Evolutionary conservation across 2,888 invertebrate genomes (phyloP), one percentile per base, ranked within the genome.

Genomic region (Cephus rjabovi): DNA sequence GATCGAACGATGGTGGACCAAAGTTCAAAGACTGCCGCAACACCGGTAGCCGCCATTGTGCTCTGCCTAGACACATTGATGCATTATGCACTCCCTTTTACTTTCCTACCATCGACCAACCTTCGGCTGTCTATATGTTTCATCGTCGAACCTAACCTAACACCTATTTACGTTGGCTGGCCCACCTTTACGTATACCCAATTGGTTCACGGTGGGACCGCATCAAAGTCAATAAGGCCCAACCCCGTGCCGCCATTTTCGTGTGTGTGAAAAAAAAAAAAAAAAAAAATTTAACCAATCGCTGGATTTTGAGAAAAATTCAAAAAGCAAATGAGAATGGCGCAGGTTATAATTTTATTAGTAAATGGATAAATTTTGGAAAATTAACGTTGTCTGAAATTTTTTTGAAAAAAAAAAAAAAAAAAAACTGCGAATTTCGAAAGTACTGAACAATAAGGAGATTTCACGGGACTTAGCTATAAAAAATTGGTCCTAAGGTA

Each of bases 401-500:
- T 56, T 23, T 23, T 56, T 56, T 0, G 1, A 30, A 30, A 30
- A 30, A 30, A 30, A 30, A 30, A 30, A 30, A 30, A 30, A 30
- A 30, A 30, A 30, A 30, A 30, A 30, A 30, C 40, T 40, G 15
- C 56, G 9, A 56, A 9, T 56, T 56, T 56, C 9, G 56, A 56
- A 56, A 56, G 56, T 56, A 9, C 56, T 6, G 56, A 9, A 56
- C 56, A 34, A 71, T 71, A 85, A 80, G 79, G 81, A 84, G 81
- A 86, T 87, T 87, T 87, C 84, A 87, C 83, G 85, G 86, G 79
- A 83, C 84, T 87, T 85, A 87, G 82, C 75, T 86, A 86, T 56
- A 56, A 85, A 86, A 87, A 86, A 85, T 86, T 83, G 81, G 82
- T 77, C 82, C 79, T 85, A 85, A 87, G 56, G 85, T 81, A 79